Conservation (phyloP, 2,797 vertebrate species). For the Enteromius radiatus region DNA sequence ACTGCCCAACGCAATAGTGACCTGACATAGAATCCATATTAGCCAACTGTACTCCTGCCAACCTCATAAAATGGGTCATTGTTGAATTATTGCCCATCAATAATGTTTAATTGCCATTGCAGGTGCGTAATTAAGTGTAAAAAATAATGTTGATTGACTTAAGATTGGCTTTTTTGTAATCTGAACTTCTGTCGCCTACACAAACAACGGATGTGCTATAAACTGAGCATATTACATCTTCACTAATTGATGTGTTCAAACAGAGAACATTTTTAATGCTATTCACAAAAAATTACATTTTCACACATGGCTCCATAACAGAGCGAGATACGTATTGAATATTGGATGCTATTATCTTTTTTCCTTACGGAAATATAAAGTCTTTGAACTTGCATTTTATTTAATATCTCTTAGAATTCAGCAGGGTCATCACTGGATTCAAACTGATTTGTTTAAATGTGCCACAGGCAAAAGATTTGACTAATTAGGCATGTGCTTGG, state of each 20-base stretch:
- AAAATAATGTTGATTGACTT: too few species aligned
- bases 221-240: slow-evolving; percentile 6
- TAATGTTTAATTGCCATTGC: slow-evolving; percentile 18
- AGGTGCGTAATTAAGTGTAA: slow-evolving; percentile 24
- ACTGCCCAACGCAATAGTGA: slow-evolving; percentile 37
- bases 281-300: slow-evolving; percentile 38
- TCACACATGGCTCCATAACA: slow-evolving; percentile 30
- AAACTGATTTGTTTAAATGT: slow-evolving; percentile 73
- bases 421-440: slow-evolving; percentile 68
- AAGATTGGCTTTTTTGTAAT: slow-evolving; percentile 1
- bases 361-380: slow-evolving; percentile 28
- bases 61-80: slow-evolving; percentile 16
- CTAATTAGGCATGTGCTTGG: slow-evolving; percentile 68
- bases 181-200: background rate
- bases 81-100: background rate
- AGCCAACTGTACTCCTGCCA: slow-evolving; percentile 11
- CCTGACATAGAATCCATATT: slow-evolving; percentile 32
- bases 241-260: slow-evolving; percentile 11
- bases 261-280: slow-evolving; percentile 22
- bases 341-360: slow-evolving; percentile 41
- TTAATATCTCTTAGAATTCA: slow-evolving; percentile 71
- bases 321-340: slow-evolving; percentile 36
- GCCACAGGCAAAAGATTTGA: slow-evolving; percentile 67
- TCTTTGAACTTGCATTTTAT: slow-evolving; percentile 61
- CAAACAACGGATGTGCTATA: background rate